phyloP scores from a whole-genome alignment of 2,113 vertebrate species.

The Ptyas mucosa region DNA sequence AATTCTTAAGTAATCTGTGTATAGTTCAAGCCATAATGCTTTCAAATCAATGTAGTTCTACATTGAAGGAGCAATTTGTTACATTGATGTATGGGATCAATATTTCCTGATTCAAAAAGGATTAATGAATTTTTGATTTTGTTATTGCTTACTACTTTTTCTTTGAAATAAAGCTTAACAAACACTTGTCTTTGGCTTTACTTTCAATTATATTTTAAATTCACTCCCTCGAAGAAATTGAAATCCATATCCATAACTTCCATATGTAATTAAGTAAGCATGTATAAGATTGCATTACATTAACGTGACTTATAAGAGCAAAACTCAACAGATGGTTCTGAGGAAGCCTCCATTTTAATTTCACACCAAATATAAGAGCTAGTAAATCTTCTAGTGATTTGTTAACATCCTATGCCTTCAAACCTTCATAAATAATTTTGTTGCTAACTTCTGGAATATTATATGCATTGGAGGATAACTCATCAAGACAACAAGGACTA shows the following conservation, averaged over 20 bases:
- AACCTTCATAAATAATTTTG: neutral
- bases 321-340: neutral
- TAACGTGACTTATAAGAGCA: rapidly evolving
- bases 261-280: neutral
- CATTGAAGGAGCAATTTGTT: neutral
- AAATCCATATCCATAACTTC: neutral
- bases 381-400: neutral
- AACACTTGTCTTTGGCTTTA: neutral
- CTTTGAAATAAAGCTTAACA: neutral
- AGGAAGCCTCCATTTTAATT: neutral
- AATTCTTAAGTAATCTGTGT: neutral
- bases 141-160: neutral
- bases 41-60: neutral
- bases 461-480: neutral
- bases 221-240: neutral
- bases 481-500: slow-evolving; percentile 26
- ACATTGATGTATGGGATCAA: neutral
- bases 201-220: neutral
- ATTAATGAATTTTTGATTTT: neutral
- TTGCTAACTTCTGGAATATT: slow-evolving; percentile 35
- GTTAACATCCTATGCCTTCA: neutral
- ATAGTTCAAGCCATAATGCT: neutral
- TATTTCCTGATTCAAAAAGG: neutral
- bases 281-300: neutral
- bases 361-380: neutral